These are phyloP conservation scores for Trogon surrucura DNA, from an alignment of 2,113 vertebrate species.

Conservation along the genomic window DNA sequence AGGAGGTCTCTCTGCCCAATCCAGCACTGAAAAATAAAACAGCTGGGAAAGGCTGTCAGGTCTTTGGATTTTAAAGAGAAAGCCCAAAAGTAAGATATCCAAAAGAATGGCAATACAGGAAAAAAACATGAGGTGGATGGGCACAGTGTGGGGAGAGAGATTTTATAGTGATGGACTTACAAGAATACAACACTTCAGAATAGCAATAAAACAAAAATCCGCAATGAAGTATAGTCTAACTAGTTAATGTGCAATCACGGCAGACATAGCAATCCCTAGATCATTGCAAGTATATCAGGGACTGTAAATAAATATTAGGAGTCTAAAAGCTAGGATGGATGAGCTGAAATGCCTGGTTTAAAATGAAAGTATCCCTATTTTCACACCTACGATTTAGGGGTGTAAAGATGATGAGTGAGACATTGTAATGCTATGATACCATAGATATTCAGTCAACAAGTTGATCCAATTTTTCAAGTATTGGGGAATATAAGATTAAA, in stretches of 20 bases:
- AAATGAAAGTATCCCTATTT: background rate
- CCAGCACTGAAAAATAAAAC: background rate
- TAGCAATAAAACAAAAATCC: background rate
- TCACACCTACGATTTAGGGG: background rate
- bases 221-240: background rate
- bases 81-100: background rate
- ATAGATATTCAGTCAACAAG: background rate
- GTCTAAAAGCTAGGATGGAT: background rate
- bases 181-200: background rate
- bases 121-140: background rate
- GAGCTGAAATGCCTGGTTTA: background rate
- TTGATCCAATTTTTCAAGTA: background rate
- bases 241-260: background rate
- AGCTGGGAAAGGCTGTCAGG: background rate
- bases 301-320: background rate
- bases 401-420: background rate
- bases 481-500: background rate
- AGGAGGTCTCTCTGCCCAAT: background rate
- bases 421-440: background rate
- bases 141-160: background rate
- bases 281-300: background rate
- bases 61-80: background rate
- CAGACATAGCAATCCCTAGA: background rate
- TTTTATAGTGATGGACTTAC: background rate
- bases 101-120: background rate